phyloP scores from a whole-genome alignment of 2,888 invertebrate genomes.

The Schizaphis graminum region DNA sequence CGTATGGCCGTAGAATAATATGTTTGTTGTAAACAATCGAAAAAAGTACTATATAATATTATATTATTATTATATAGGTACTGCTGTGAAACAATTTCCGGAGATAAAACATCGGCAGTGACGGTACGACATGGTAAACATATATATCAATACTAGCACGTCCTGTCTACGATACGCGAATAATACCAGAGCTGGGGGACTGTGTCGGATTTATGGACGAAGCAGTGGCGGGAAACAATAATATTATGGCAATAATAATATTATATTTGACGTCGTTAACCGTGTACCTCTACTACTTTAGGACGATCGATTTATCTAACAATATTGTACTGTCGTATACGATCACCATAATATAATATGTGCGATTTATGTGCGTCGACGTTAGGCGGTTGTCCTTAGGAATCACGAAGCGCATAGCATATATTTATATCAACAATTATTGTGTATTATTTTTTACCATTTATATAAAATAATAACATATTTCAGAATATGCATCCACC shows the following conservation, averaged over 20 bases:
- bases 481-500: too few species aligned
- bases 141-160: neutral
- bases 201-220: neutral
- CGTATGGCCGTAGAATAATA: neutral
- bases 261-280: neutral
- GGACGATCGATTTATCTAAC: neutral
- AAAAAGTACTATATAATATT: neutral
- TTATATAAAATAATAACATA: too few species aligned
- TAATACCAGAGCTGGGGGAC: neutral
- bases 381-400: neutral
- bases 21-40: neutral
- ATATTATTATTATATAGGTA: neutral
- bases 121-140: neutral
- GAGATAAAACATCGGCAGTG: neutral
- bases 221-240: neutral
- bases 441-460: too few species aligned
- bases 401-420: neutral
- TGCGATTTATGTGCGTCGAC: neutral
- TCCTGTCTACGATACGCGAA: neutral
- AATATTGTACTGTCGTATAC: neutral
- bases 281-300: neutral
- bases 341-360: neutral
- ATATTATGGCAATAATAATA: neutral
- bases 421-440: too few species aligned
- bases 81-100: neutral